Evolutionary conservation across 2,797 vertebrate species (phyloP).

Genomic region (Hemibagrus guttatus): DNA sequence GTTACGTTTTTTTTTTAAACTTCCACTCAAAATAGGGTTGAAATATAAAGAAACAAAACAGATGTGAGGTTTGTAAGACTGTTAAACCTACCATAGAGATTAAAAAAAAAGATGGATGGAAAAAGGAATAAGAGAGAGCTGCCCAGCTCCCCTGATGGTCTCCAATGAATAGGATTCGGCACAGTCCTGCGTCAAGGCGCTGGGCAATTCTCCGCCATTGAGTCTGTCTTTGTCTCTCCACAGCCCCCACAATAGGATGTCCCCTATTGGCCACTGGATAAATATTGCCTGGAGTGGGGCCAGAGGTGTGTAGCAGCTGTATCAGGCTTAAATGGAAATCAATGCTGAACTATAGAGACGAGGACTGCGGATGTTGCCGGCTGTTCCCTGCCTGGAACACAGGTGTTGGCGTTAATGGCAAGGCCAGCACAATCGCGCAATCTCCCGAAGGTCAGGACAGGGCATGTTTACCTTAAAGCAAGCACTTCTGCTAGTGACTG

Average conservation of each 20-base stretch:
- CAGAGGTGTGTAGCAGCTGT: slow-evolving; percentile 67
- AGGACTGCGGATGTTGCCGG: slow-evolving; percentile 44
- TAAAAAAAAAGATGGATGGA: slow-evolving; percentile 7
- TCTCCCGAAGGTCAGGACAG: slow-evolving; percentile 62
- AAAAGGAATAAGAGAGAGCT: slow-evolving; percentile 37
- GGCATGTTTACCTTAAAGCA: slow-evolving; percentile 61
- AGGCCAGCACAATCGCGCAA: slow-evolving; percentile 66
- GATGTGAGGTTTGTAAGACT: not conserved
- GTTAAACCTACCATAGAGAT: slow-evolving; percentile 33
- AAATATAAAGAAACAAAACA: slow-evolving; percentile 12
- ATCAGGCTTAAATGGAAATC: slow-evolving; percentile 78
- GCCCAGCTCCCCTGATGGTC: slow-evolving; percentile 62
- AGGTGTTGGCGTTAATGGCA: slow-evolving; percentile 70
- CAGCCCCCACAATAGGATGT: slow-evolving; percentile 68
- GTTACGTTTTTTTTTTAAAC: not conserved
- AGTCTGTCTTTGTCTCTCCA: slow-evolving; percentile 65
- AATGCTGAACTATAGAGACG: slow-evolving; percentile 65
- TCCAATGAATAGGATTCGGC: slow-evolving; percentile 66
- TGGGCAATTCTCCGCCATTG: slow-evolving; percentile 65
- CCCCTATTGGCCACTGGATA: slow-evolving; percentile 72
- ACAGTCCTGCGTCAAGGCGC: slow-evolving; percentile 66
- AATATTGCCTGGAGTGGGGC: slow-evolving; percentile 72
- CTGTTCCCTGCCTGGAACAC: slow-evolving; percentile 47
- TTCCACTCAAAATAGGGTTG: not conserved
- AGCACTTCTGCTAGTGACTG: slow-evolving; percentile 43